A percentile compares a stretch with the other conserved stretches of the same genome.
Evolutionary conservation across 2,888 invertebrate species (phyloP).

Genomic region (Nematopogon swammerdamellus): DNA sequence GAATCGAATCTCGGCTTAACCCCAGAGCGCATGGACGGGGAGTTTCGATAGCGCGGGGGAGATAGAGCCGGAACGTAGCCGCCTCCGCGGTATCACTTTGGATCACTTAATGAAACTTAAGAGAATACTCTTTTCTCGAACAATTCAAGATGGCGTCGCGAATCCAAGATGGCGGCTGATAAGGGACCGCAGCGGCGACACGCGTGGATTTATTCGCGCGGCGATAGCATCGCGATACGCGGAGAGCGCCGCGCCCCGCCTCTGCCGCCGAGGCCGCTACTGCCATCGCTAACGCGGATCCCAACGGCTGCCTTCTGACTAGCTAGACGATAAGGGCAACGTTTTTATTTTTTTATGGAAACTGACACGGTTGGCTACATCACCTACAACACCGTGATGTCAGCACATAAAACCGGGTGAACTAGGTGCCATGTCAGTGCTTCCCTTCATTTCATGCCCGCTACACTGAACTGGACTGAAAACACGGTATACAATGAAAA

Average conservation of each 20-base stretch:
- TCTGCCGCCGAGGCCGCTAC: no score
- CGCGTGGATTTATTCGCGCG: slow-evolving; percentile 36
- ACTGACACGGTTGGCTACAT: no score
- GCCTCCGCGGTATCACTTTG: slow-evolving; percentile 23
- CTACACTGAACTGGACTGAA: no score
- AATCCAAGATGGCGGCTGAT: slow-evolving; percentile 41
- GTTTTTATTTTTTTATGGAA: no score
- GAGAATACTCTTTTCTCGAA: slow-evolving; percentile 36
- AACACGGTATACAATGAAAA: no score
- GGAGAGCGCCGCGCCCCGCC: neutral
- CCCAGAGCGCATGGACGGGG: neutral
- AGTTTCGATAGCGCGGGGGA: neutral
- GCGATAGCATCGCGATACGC: slow-evolving; percentile 42
- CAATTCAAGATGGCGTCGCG: slow-evolving; percentile 11
- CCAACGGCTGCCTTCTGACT: no score
- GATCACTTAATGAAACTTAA: slow-evolving; percentile 54
- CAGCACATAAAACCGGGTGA: no score
- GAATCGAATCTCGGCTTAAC: neutral
- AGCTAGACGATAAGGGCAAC: no score
- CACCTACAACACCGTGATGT: no score
- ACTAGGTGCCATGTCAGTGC: no score
- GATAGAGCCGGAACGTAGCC: neutral
- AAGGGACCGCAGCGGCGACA: slow-evolving; percentile 20
- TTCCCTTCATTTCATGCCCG: no score
- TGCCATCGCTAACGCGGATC: no score